Percentiles rank a stretch among this genome's conserved stretches.
phyloP scores from a whole-genome alignment of 2,888 invertebrate genomes.

The Chelonus formosanus region DNA sequence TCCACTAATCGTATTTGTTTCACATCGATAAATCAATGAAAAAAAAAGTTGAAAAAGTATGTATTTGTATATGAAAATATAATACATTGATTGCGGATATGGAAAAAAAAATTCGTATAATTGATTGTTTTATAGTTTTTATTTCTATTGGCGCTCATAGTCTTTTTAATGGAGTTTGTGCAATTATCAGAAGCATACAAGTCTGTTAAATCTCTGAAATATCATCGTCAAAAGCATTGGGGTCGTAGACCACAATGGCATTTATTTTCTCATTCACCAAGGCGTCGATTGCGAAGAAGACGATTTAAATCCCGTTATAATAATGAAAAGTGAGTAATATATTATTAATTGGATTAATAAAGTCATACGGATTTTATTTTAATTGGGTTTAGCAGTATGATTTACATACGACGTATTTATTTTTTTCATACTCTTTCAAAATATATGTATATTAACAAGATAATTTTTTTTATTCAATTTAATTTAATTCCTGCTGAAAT shows the following conservation, averaged over 20 bases:
- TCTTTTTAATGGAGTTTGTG: conserved; percentile 44
- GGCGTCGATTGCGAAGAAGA: conserved; percentile 42
- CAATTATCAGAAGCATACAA: conserved; percentile 45
- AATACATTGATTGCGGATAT: neutral
- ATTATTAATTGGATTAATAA: conserved; percentile 7
- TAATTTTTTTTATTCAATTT: no score
- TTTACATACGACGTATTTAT: no score
- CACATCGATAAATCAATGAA: no score
- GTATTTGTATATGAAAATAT: neutral
- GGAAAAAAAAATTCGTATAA: neutral
- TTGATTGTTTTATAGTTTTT: conserved; percentile 22
- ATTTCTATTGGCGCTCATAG: conserved; percentile 26
- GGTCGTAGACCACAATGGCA: conserved; percentile 43
- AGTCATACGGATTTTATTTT: no score
- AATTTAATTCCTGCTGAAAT: no score
- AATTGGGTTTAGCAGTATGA: no score
- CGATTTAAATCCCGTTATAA: conserved; percentile 37
- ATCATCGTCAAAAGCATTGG: conserved; percentile 42
- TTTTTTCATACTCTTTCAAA: no score
- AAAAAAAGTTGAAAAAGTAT: no score
- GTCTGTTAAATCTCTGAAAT: conserved; percentile 46
- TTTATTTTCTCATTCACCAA: conserved; percentile 40
- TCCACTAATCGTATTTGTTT: no score
- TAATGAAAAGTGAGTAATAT: conserved; percentile 19
- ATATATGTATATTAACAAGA: no score